Evolutionary conservation across 1,140 invertebrate species (phyloP).

Genomic region (Diplogasteroides magnus): DNA sequence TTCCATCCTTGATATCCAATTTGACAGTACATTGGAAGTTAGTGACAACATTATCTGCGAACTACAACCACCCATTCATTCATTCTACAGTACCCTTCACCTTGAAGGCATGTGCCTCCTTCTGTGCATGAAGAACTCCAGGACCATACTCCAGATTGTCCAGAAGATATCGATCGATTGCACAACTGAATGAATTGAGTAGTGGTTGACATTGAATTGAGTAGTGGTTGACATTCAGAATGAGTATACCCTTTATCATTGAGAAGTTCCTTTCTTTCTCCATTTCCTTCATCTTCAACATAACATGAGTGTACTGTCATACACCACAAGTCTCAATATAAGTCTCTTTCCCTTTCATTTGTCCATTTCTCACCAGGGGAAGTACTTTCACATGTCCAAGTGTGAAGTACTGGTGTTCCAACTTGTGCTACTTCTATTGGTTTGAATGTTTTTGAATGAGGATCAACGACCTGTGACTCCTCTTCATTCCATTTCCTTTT

Average conservation of each 20-base stretch:
- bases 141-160: slow-evolving; percentile 52
- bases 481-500: too few relatives aligned
- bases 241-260: slow-evolving; percentile 42
- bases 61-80: background rate
- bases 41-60: slow-evolving; percentile 38
- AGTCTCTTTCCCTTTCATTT: background rate
- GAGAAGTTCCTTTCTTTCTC: slow-evolving; percentile 45
- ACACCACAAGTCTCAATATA: slow-evolving; percentile 45
- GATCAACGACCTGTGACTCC: slow-evolving; percentile 28
- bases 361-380: slow-evolving; percentile 33
- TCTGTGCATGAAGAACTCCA: slow-evolving; percentile 41
- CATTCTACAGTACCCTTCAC: slow-evolving; percentile 42
- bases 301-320: slow-evolving; percentile 48
- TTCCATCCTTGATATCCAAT: slow-evolving; percentile 47
- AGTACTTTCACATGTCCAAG: slow-evolving; percentile 47
- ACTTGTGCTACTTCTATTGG: slow-evolving; percentile 49
- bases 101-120: slow-evolving; percentile 52
- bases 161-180: slow-evolving; percentile 48
- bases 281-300: slow-evolving; percentile 49
- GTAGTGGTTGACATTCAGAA: background rate
- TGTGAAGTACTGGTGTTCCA: slow-evolving; percentile 46
- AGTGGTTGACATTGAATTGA: slow-evolving; percentile 8
- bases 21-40: slow-evolving; percentile 52
- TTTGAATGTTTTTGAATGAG: slow-evolving; percentile 30
- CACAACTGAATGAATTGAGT: slow-evolving; percentile 36